These are phyloP conservation scores for Axea sp. DNA, from an alignment of 2,888 invertebrate genomes.

Conservation along the genomic window DNA sequence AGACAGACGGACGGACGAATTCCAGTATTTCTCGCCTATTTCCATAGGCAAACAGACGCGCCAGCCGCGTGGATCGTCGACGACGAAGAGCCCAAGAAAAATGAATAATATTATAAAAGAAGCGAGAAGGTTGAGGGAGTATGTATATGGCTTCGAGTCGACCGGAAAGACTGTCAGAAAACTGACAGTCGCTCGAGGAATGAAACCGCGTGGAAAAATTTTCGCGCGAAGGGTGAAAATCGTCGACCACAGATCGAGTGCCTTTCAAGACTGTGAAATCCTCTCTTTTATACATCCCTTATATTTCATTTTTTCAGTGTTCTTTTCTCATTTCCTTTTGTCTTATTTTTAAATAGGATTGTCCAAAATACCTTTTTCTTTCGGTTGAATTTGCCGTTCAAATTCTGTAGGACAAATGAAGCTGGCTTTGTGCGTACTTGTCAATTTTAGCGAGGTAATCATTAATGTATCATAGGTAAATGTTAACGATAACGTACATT, in stretches of 20 bases:
- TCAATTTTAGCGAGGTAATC: no score
- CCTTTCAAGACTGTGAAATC: no score
- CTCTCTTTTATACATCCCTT: no score
- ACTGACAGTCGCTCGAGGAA: slow-evolving; percentile 67
- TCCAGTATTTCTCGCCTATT: slow-evolving; percentile 64
- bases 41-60: slow-evolving; percentile 72
- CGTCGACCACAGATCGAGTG: slow-evolving; percentile 56
- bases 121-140: slow-evolving; percentile 42
- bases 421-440: no score
- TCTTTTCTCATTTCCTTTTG: neutral
- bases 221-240: slow-evolving; percentile 69
- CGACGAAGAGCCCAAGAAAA: slow-evolving; percentile 71
- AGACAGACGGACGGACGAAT: slow-evolving; percentile 40
- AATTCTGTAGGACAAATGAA: no score
- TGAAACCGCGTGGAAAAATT: slow-evolving; percentile 68
- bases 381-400: no score
- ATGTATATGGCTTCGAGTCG: slow-evolving; percentile 42
- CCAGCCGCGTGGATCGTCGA: no score
- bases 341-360: no score
- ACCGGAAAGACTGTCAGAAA: slow-evolving; percentile 65
- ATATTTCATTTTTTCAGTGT: neutral
- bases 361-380: no score
- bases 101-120: slow-evolving; percentile 75
- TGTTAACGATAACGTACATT: no score
- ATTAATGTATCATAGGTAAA: no score